A percentile compares a stretch with the other conserved stretches of the same genome.
phyloP scores from a whole-genome alignment of 1,140 invertebrate genomes.

The Ooceraea biroi region DNA sequence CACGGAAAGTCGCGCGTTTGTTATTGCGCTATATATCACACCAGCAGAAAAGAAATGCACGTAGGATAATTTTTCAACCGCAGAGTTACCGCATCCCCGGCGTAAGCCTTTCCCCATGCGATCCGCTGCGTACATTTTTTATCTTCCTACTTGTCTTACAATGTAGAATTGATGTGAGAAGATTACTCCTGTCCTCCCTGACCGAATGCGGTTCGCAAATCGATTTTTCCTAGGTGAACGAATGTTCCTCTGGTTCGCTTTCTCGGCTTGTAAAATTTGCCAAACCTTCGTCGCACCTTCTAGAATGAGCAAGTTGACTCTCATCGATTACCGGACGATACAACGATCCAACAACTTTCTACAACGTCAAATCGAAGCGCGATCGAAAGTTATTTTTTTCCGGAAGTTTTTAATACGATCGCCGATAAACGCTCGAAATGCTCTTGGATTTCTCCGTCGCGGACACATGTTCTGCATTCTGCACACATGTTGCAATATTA shows the following conservation, averaged over 20 bases:
- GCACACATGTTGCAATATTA: neutral
- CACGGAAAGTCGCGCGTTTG: no score
- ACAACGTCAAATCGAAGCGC: neutral
- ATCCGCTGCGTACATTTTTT: conserved; percentile 7
- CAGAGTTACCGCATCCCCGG: neutral
- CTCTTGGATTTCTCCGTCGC: neutral
- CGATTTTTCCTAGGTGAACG: conserved; percentile 20
- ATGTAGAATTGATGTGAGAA: conserved; percentile 18
- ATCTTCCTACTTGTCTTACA: no score
- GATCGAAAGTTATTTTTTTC: neutral
- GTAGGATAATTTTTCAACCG: neutral
- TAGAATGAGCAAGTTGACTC: neutral
- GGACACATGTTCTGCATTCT: no score
- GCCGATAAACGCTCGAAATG: neutral
- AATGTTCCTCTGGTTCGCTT: neutral
- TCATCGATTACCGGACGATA: neutral
- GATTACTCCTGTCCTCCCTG: neutral
- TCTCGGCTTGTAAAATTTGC: neutral
- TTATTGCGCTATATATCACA: neutral
- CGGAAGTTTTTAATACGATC: neutral
- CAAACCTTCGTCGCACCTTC: neutral
- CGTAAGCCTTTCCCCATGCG: neutral
- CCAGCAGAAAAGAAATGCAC: neutral
- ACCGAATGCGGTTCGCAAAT: conserved; percentile 14
- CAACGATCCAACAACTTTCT: neutral